A percentile compares a stretch with the other conserved stretches of the same genome.
Evolutionary conservation across 2,888 invertebrate species (phyloP).

Genomic region (Ichneumoninae sp.): DNA sequence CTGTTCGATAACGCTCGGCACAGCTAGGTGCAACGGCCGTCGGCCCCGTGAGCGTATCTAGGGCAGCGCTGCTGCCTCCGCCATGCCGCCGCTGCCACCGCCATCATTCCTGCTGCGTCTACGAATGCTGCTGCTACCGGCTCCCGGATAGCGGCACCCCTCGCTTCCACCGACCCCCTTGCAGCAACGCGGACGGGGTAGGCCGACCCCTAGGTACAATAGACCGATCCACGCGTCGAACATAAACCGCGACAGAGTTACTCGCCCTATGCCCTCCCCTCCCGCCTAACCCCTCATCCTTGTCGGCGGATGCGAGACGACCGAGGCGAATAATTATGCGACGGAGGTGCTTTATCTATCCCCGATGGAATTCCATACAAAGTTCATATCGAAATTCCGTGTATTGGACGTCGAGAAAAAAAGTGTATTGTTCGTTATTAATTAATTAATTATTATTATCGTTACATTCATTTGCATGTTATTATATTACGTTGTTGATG

Average conservation of each 20-base stretch:
- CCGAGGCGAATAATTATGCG: not conserved
- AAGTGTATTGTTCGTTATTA: not conserved
- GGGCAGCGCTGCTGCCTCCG: slow-evolving; percentile 75
- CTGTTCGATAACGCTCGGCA: slow-evolving; percentile 78
- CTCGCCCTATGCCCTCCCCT: not conserved
- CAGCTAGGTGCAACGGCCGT: slow-evolving; percentile 79
- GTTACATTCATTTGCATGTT: too few relatives aligned
- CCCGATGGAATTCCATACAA: not conserved
- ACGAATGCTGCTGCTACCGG: slow-evolving; percentile 59
- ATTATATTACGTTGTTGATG: too few relatives aligned
- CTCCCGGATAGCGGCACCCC: slow-evolving; percentile 44
- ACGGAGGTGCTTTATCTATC: not conserved
- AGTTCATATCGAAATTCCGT: not conserved
- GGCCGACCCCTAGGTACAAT: slow-evolving; percentile 39
- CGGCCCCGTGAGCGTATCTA: slow-evolving; percentile 80
- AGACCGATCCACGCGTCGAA: slow-evolving; percentile 60
- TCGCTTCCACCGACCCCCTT: slow-evolving; percentile 14
- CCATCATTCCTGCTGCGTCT: slow-evolving; percentile 55
- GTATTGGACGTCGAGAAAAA: not conserved
- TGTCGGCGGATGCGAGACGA: not conserved
- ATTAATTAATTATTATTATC: too few relatives aligned
- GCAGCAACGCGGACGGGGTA: not conserved
- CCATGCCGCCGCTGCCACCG: slow-evolving; percentile 53
- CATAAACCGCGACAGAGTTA: slow-evolving; percentile 9
- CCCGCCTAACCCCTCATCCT: not conserved